Conservation (phyloP, 2,888 invertebrate species). For the Meteorus colon region DNA sequence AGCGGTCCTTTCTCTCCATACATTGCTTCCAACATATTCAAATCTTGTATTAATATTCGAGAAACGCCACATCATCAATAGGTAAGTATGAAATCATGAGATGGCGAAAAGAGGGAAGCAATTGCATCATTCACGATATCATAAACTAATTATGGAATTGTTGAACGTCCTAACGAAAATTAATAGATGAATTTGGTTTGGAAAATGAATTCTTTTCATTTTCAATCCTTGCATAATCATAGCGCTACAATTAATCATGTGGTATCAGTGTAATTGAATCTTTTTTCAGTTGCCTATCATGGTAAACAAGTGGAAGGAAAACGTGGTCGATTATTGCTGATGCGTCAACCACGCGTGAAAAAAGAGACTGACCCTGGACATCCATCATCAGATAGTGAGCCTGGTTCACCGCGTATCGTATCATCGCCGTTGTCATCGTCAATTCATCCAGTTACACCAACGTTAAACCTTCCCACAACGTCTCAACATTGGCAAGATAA, state of each 20-base stretch:
- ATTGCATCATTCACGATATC: background rate
- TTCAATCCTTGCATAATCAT: background rate
- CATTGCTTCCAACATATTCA: background rate
- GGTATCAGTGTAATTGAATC: background rate
- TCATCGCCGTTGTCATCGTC: slow-evolving; percentile 57
- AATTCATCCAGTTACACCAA: slow-evolving; percentile 74
- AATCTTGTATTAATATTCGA: background rate
- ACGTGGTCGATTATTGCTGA: slow-evolving; percentile 77
- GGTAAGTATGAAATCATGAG: background rate
- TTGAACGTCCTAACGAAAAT: background rate
- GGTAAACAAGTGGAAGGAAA: slow-evolving; percentile 75
- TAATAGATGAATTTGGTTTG: background rate
- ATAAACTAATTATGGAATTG: background rate
- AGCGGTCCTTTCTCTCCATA: background rate
- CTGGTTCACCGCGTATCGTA: slow-evolving; percentile 64
- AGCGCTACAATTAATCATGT: background rate
- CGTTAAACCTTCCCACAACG: slow-evolving; percentile 58
- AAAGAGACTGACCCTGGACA: slow-evolving; percentile 77
- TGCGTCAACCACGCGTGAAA: slow-evolving; percentile 81
- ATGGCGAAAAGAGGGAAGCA: background rate
- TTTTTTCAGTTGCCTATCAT: slow-evolving; percentile 50
- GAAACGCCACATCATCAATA: background rate
- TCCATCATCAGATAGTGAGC: slow-evolving; percentile 71
- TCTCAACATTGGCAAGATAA: slow-evolving; percentile 59
- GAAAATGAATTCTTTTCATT: background rate